Base-by-base conservation (phyloP, 2,888 invertebrate species). In the Sphecodes monilicornis region DNA sequence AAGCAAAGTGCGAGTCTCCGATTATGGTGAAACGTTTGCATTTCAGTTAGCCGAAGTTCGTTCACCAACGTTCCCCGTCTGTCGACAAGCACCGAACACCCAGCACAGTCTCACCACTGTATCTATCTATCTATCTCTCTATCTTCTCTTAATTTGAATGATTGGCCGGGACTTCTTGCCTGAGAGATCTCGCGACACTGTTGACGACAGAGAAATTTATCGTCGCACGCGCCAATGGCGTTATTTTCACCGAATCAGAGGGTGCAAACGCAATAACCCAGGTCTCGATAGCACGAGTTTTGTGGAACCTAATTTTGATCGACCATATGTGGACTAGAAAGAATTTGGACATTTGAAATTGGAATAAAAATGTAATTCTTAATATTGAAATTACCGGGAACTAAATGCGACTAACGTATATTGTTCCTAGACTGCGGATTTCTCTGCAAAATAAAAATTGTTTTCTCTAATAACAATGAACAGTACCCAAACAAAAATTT, bases 1-100 rank as follows among this genome's bases (percentile, higher is more conserved):
- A 85, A 73, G 79, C 80, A 64, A 84, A 84, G 76, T 75, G 83
- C 76, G 82, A 78, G 76, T 41, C 66, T 86, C 86, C 85, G 84
- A 89, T 89, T 85, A 85, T 76, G 64, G 75, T 69, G 80, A 85
- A 82, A 84, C 80, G 90, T 92, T 91, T 90, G 89, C 86, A 68
- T 84, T 89, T 81, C 81, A 89, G 88, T 91, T 91, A 89, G 77
- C 78, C 80, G 86, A 89, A 89, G 82, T 89, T 86, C 71, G 84
- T 89, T 86, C 71, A 82, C 81, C 46, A 89, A 88, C 84, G 85
- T 88, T 87, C 86, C 68, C 36, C 71, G 83, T 84, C 76, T 69
- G 74, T 80, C 69, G 79, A 71, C 54, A 78, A 78, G 72, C 69
- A 76, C 39, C 76, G 36, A 43, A 69, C 36, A 36, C 22, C 39